A percentile compares a stretch with the other conserved stretches of the same genome.
These are phyloP conservation scores for Acanthacorydalis orientalis DNA, from an alignment of 2,888 invertebrate genomes.

Conservation along the genomic window DNA sequence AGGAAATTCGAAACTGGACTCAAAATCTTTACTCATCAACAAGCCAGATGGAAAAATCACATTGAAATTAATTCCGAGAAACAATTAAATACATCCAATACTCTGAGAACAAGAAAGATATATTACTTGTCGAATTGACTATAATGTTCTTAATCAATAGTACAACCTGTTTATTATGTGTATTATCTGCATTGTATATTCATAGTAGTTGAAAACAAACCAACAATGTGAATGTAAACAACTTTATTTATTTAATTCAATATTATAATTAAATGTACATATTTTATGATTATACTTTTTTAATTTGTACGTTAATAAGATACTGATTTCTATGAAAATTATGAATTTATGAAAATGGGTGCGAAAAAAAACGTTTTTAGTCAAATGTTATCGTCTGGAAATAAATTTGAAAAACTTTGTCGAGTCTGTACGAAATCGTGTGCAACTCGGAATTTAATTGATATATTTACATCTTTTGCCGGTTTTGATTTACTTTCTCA, in stretches of 20 bases:
- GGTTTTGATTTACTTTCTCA: not conserved
- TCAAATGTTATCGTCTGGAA: not conserved
- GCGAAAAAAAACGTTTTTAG: not conserved
- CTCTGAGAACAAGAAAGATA: too few relatives aligned
- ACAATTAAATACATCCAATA: too few relatives aligned
- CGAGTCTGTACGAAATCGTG: constrained; percentile 1
- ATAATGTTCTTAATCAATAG: too few relatives aligned
- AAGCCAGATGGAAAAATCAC: constrained; percentile 55
- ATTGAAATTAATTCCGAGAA: constrained; percentile 21
- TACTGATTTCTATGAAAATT: not conserved
- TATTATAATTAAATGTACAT: too few relatives aligned
- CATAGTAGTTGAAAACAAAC: too few relatives aligned
- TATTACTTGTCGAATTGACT: too few relatives aligned
- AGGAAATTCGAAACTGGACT: constrained; percentile 37
- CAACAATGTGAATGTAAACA: too few relatives aligned
- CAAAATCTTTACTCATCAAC: constrained; percentile 58
- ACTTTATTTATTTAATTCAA: too few relatives aligned
- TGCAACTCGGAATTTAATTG: not conserved
- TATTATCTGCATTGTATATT: too few relatives aligned
- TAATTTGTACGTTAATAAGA: not conserved
- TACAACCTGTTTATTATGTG: too few relatives aligned
- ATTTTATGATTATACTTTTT: too few relatives aligned
- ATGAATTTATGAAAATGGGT: not conserved
- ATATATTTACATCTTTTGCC: not conserved
- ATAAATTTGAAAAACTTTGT: constrained; percentile 1